Evolutionary conservation across 2,888 invertebrate species (phyloP), one percentile per base, ranked within the genome.

Genomic region (Myathropa florea): DNA sequence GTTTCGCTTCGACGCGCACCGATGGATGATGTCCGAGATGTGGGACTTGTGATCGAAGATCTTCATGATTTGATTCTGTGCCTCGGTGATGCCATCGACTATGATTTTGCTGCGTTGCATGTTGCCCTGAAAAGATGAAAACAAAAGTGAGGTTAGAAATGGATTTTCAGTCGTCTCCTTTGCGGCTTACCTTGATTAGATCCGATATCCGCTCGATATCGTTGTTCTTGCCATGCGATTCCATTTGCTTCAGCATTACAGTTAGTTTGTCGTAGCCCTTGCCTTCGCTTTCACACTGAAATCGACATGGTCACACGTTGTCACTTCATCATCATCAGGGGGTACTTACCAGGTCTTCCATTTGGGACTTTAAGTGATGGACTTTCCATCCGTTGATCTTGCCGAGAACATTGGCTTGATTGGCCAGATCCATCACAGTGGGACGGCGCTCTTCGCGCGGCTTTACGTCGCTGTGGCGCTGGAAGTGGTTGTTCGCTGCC

Each of bases 301-400:
- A 90, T 23, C 18, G 21, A 77, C 88, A 89, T 78, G 14, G 85
- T n/a, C 23, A 10, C 46, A 26, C 39, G 55, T 70, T 64, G 18
- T n/a, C 10, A 18, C 0, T 7, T n/a, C 10, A 1, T 23, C 2
- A 21, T 0, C 9, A 46, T n/a, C 4, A 7, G 18, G 0, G 23
- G 23, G 18, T 9, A 88, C 89, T 77, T 93, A 97, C 98, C 94
- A 98, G 93, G 92, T 98, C 97, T 90, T 98, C 97, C 96, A 98
- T 96, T 94, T 98, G 98, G 59, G 97, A 96, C 53, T 96, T 96
- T 89, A 98, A 94, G 92, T 98, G 98, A 93, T 97, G 96, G 83
- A 98, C 95, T 93, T 98, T 98, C 98, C 98, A 98, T 0, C 98
- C 98, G 89, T 97, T 97, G 21, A 97, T 95, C 93, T 97, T 97